Evolutionary conservation across 37 sponge, comb jelly and placozoan species (phyloP).

Genomic region (Dysidea cf. avara): DNA sequence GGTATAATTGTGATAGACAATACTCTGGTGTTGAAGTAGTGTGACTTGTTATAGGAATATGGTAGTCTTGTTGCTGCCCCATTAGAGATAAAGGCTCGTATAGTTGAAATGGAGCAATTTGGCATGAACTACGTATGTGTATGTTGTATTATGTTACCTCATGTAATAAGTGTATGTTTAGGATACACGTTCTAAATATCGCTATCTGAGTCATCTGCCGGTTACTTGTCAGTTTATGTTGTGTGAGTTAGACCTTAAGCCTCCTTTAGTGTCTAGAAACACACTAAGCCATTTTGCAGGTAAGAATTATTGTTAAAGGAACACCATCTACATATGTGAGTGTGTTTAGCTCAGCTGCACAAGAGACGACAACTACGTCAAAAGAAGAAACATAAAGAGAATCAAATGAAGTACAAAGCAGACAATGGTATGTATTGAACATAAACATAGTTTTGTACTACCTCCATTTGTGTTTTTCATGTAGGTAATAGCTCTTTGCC

Average conservation of each 20-base stretch:
- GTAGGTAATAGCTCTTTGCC: too few species aligned
- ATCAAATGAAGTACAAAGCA: conserved; percentile 25
- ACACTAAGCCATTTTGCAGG: conserved; percentile 61
- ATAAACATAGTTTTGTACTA: too few species aligned
- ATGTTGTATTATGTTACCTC: neutral
- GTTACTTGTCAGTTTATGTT: conserved; percentile 76
- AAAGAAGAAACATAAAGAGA: conserved; percentile 68
- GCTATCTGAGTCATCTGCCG: conserved; percentile 84
- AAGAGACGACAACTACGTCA: conserved; percentile 41
- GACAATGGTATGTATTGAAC: too few species aligned
- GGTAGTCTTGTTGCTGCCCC: conserved; percentile 59
- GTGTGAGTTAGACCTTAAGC: conserved; percentile 81
- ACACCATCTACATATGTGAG: neutral
- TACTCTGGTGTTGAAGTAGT: neutral
- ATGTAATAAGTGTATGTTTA: conserved; percentile 1
- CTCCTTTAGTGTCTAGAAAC: conserved; percentile 54
- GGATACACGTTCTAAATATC: conserved; percentile 61
- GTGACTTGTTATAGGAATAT: conserved; percentile 57
- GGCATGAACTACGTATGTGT: conserved; percentile 62
- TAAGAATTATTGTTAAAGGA: neutral
- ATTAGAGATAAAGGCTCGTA: conserved; percentile 55
- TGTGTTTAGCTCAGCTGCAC: conserved; percentile 42
- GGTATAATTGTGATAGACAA: conserved; percentile 25
- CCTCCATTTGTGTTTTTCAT: too few species aligned
- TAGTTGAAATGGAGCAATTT: conserved; percentile 76